A percentile compares a stretch with the other conserved stretches of the same genome.
Conservation (phyloP, 1,140 invertebrate genomes). For the Galleria mellonella region DNA sequence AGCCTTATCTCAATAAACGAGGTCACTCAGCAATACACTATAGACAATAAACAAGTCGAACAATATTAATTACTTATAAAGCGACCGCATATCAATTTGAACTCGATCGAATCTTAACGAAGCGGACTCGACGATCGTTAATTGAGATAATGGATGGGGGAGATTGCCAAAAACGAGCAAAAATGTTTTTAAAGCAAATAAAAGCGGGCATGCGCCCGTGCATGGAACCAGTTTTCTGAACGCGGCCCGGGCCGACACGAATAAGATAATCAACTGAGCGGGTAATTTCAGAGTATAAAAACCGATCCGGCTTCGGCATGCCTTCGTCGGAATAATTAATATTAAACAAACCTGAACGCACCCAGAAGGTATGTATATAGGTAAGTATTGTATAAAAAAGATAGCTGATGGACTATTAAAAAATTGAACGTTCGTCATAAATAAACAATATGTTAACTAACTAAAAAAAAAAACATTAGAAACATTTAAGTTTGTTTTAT, state of each 20-base stretch:
- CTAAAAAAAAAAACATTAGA: too few species aligned
- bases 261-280: slow-evolving; percentile 60
- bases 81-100: slow-evolving; percentile 35
- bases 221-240: slow-evolving; percentile 44
- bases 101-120: slow-evolving; percentile 48
- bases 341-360: slow-evolving; percentile 20
- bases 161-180: slow-evolving; percentile 67
- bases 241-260: slow-evolving; percentile 38
- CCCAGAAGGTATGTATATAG: slow-evolving; percentile 6
- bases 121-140: slow-evolving; percentile 50
- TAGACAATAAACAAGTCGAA: slow-evolving; percentile 41
- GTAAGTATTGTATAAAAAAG: slow-evolving; percentile 13
- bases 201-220: slow-evolving; percentile 46
- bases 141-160: slow-evolving; percentile 49
- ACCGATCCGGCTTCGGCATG: slow-evolving; percentile 22
- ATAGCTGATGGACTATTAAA: slow-evolving; percentile 16
- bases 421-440: background rate
- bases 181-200: slow-evolving; percentile 68
- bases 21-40: slow-evolving; percentile 38
- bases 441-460: background rate
- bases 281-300: slow-evolving; percentile 48
- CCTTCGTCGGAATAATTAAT: slow-evolving; percentile 42
- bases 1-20: slow-evolving; percentile 59
- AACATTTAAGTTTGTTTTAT: background rate
- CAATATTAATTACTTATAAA: slow-evolving; percentile 40